Percentiles rank a stretch among this genome's conserved stretches.
Conservation (phyloP, 2,113 vertebrate species). For the Ahaetulla prasina region DNA sequence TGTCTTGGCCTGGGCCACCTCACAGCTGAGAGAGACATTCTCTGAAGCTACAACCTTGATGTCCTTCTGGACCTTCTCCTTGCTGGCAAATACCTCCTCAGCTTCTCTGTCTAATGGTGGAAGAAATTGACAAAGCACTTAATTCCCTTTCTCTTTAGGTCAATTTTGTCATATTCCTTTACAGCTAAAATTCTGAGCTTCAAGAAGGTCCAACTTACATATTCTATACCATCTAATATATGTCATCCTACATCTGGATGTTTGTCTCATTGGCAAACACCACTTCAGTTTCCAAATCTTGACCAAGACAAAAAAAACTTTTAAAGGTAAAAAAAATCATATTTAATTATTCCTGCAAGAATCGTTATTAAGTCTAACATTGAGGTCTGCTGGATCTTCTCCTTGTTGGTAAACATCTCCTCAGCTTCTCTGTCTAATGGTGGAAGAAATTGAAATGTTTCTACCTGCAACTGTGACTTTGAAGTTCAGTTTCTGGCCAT, state of each 20-base stretch:
- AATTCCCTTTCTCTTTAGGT: background rate
- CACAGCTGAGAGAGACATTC: constrained; percentile 67
- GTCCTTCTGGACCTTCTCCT: constrained; percentile 67
- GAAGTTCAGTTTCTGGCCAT: constrained; percentile 48
- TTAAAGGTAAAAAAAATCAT: background rate
- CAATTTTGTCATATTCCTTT: background rate
- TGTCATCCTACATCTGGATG: background rate
- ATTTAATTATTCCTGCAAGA: background rate
- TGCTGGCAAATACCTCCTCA: constrained; percentile 70
- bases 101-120: constrained; percentile 40
- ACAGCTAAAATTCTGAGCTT: background rate
- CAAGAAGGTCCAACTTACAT: background rate
- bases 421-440: too few species aligned
- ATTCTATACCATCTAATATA: background rate
- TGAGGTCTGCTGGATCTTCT: background rate
- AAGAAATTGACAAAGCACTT: background rate
- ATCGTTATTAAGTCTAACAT: background rate
- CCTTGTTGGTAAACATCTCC: background rate
- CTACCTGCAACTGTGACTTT: background rate
- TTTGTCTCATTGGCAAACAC: background rate
- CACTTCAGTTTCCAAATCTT: background rate
- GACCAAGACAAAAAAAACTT: background rate
- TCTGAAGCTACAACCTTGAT: constrained; percentile 61
- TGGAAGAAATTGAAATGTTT: background rate
- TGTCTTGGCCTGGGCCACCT: constrained; percentile 65